phyloP scores from a whole-genome alignment of 2,113 vertebrate genomes.

The Grus americana region DNA sequence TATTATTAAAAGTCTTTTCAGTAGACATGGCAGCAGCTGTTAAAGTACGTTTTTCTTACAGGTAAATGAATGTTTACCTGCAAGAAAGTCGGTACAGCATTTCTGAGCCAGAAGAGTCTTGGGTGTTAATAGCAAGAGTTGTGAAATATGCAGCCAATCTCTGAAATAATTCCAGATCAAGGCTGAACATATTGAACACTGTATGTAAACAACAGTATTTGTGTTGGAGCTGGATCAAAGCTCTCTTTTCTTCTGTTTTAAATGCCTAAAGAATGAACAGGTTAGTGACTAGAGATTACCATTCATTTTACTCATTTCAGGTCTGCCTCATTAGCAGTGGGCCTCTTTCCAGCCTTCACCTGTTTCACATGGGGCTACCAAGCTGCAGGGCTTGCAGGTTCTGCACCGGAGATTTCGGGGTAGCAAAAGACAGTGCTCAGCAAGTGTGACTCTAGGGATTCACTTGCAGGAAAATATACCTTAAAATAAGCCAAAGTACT shows the following conservation, averaged over 20 bases:
- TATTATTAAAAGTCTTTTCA: slow-evolving; percentile 40
- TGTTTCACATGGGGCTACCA: neutral
- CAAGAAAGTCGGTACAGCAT: neutral
- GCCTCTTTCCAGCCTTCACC: slow-evolving; percentile 27
- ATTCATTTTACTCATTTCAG: slow-evolving; percentile 6
- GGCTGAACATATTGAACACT: slow-evolving; percentile 2
- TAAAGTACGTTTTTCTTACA: slow-evolving; percentile 5
- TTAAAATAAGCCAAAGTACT: neutral
- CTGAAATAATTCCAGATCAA: slow-evolving; percentile 42
- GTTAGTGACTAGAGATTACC: slow-evolving; percentile 32
- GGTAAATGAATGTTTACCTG: slow-evolving; percentile 36
- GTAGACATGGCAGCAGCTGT: neutral
- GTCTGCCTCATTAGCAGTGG: neutral
- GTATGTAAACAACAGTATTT: slow-evolving; percentile 43
- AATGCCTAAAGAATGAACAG: slow-evolving; percentile 49
- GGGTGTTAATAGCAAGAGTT: slow-evolving; percentile 17
- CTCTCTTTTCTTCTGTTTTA: neutral
- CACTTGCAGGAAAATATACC: neutral
- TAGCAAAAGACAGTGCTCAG: neutral
- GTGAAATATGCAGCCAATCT: slow-evolving; percentile 1
- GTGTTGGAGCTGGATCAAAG: slow-evolving; percentile 68
- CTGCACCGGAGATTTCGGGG: neutral
- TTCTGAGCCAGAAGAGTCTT: slow-evolving; percentile 38
- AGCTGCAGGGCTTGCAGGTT: neutral
- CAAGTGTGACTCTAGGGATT: neutral